Conservation (phyloP, 2,113 vertebrate genomes). For the Azemiops feae region DNA sequence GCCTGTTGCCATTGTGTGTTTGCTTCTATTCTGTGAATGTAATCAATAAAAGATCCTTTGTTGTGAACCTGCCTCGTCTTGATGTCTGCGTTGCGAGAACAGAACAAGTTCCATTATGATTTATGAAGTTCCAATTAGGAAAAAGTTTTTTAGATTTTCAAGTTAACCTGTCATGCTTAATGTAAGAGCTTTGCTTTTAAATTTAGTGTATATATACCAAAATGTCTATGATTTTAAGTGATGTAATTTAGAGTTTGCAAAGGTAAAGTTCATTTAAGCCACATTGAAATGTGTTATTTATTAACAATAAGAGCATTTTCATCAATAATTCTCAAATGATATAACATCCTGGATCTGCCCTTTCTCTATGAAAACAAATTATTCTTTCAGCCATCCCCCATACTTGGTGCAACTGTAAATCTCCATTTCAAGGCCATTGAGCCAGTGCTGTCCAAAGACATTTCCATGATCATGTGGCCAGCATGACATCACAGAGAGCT, state of each 20-base stretch:
- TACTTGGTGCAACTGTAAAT: not conserved
- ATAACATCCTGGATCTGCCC: not conserved
- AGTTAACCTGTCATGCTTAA: not conserved
- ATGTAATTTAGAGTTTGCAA: not conserved
- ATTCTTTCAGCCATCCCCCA: not conserved
- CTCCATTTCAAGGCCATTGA: too few species aligned
- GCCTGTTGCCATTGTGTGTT: too few species aligned
- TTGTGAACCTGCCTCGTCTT: too few species aligned
- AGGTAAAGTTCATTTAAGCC: not conserved
- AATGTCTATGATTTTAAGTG: not conserved
- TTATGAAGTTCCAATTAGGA: not conserved
- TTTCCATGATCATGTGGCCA: too few species aligned
- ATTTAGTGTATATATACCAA: not conserved
- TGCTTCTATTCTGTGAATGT: too few species aligned
- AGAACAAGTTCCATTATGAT: not conserved
- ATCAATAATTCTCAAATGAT: not conserved
- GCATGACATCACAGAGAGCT: too few species aligned
- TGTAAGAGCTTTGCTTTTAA: not conserved
- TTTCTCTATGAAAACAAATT: not conserved
- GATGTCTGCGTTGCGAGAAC: too few species aligned
- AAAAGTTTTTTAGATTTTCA: not conserved
- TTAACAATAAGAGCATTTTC: not conserved
- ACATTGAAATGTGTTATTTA: not conserved
- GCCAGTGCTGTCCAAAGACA: too few species aligned
- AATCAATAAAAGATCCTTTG: too few species aligned